Percentiles rank a stretch among this genome's conserved stretches.
Conservation (phyloP, 2,797 vertebrate species). For the Scarus forsteni region DNA sequence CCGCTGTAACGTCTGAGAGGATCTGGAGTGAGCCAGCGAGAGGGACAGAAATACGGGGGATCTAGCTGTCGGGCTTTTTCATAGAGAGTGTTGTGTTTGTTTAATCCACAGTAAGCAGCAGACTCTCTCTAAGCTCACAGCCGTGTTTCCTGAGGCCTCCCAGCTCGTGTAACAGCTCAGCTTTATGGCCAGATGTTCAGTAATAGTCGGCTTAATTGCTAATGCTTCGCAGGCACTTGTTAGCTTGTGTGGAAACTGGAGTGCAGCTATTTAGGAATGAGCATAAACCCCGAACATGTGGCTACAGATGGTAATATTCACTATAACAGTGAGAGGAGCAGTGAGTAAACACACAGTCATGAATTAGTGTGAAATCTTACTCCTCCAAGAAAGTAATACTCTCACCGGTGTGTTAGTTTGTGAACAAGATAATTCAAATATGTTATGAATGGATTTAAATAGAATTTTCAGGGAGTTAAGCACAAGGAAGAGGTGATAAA, state of each 20-base stretch:
- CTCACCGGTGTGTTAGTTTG: too few species aligned
- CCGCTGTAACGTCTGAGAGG: conserved; percentile 47
- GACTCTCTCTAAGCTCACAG: conserved; percentile 17
- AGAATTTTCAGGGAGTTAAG: too few species aligned
- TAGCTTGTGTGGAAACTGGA: conserved; percentile 33
- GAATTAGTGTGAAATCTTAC: too few species aligned
- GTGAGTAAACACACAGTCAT: neutral
- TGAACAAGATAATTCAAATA: too few species aligned
- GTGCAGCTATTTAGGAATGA: conserved; percentile 19
- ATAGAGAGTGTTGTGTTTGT: conserved; percentile 40
- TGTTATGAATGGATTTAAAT: too few species aligned
- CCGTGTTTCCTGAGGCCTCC: conserved; percentile 16
- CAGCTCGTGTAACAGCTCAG: conserved; percentile 40
- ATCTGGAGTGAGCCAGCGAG: conserved; percentile 39
- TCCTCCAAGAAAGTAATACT: too few species aligned
- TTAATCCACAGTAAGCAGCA: conserved; percentile 46
- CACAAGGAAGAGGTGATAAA: too few species aligned
- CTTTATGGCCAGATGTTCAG: conserved; percentile 70
- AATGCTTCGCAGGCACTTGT: conserved; percentile 52
- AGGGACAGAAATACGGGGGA: conserved; percentile 30
- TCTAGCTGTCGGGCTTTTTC: conserved; percentile 47
- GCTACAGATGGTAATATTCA: conserved; percentile 11
- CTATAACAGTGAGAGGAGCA: conserved; percentile 11
- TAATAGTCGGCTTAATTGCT: conserved; percentile 57
- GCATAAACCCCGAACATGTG: conserved; percentile 22